phyloP scores from a whole-genome alignment of 2,797 vertebrate genomes.

The Xiphophorus birchmanni region DNA sequence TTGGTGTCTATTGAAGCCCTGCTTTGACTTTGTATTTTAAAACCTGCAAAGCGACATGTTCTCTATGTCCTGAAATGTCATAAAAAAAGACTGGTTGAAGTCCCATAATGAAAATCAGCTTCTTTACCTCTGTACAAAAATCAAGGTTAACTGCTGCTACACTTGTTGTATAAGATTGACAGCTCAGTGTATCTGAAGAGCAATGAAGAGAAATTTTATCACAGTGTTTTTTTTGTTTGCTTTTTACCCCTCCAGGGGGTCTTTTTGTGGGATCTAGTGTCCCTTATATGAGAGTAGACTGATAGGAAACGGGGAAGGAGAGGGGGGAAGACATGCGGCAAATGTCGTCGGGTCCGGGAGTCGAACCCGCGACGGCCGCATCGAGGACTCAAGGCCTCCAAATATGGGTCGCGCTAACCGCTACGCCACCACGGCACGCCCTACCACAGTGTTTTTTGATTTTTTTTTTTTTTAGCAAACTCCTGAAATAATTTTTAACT shows the following conservation, averaged over 20 bases:
- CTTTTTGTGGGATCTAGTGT: no score
- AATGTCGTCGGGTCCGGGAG: no score
- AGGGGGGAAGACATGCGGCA: no score
- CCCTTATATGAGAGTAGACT: no score
- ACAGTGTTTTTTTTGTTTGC: neutral
- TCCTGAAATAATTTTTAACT: neutral
- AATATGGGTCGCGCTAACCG: no score
- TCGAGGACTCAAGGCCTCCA: no score
- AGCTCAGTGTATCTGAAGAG: neutral
- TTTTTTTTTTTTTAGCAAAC: neutral
- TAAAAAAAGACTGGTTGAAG: neutral
- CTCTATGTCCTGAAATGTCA: conserved; percentile 1
- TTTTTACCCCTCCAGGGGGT: no score
- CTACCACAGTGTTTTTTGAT: neutral
- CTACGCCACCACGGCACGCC: no score
- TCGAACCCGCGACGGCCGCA: no score
- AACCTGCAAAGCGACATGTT: conserved; percentile 26
- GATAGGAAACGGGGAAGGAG: no score
- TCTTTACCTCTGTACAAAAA: neutral
- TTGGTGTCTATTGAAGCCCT: neutral
- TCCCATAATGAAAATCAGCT: neutral
- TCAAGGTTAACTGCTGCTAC: neutral
- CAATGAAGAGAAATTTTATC: neutral
- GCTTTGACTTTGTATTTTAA: conserved; percentile 9
- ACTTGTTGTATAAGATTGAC: neutral